Percentiles rank a stretch among this genome's conserved stretches.
phyloP scores from a whole-genome alignment of 2,797 vertebrate genomes.

The Halcyon leucocephala region DNA sequence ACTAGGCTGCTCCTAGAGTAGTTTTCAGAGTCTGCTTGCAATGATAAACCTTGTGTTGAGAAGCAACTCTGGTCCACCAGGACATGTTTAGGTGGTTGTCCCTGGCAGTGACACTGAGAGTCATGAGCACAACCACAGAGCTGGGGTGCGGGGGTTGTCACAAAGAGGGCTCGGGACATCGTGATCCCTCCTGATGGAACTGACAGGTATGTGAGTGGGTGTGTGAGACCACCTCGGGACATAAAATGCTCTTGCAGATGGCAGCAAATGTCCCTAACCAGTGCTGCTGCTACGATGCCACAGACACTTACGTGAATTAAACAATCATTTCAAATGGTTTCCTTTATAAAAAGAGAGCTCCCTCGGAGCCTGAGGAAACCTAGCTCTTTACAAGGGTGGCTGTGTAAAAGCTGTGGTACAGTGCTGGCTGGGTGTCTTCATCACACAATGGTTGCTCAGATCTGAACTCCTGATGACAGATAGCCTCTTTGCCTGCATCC shows the following conservation, averaged over 20 bases:
- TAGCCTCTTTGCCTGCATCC: neutral
- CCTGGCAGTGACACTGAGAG: neutral
- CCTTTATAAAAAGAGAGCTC: neutral
- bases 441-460: neutral
- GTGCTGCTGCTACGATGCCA: neutral
- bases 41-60: neutral
- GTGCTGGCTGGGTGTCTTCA: neutral
- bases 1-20: neutral
- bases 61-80: neutral
- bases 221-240: neutral
- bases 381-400: neutral
- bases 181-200: conserved; percentile 8
- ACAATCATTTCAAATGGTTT: neutral
- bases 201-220: fast-evolving
- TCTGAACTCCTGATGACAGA: neutral
- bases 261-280: neutral
- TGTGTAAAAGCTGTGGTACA: neutral
- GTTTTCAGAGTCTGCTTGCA: neutral
- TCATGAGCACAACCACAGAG: neutral
- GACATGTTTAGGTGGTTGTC: neutral
- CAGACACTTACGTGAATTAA: neutral
- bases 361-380: neutral
- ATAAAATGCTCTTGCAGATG: neutral
- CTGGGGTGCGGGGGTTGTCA: neutral
- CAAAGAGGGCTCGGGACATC: neutral